Evolutionary conservation across 2,113 vertebrate species (phyloP), one percentile per base, ranked within the genome.

Genomic region (Zonotrichia leucophrys): DNA sequence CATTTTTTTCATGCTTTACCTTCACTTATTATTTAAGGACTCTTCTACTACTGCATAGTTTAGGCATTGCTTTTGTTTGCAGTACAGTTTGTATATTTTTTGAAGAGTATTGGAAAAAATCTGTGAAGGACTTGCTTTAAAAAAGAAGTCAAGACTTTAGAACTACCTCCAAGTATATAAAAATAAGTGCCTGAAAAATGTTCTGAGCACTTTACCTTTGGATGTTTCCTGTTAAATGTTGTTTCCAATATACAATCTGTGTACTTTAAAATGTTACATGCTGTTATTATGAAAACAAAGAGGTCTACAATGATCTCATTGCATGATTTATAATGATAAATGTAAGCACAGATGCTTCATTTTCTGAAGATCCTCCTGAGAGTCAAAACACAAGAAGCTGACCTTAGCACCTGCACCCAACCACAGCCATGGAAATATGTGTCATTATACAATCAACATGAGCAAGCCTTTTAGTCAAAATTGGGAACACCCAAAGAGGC

Each of bases 401-500:
- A 69, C 58, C 53, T 89, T 90, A 96, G 81, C 92, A 95, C 91
- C 95, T 97, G 96, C 87, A 80, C 52, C 76, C 89, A 94, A 64
- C 83, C 68, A 69, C 78, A 93, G 69, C 37, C 41, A 52, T 82
- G 90, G 66, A 97, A 95, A 92, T 92, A 75, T 87, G 87, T 93
- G 90, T 95, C 83, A 89, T 94, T 96, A 82, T 84, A 87, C 82
- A 97, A 97, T 83, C 93, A 91, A 80, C 92, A 94, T 94, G 92
- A 95, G 92, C 93, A 95, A 97, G 60, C 42, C 90, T 66, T 60
- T 74, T 83, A 70, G 89, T 67, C 12, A 23, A 87, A 94, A 70
- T 60, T 75, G 92, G 97, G 91, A 96, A 97, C 95, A 96, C 95
- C 96, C 96, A 96, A 94, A 87, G 7, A 76, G 47, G 37, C 89